Conservation (phyloP, 2,888 invertebrate genomes). For the Malacosoma neustria region DNA sequence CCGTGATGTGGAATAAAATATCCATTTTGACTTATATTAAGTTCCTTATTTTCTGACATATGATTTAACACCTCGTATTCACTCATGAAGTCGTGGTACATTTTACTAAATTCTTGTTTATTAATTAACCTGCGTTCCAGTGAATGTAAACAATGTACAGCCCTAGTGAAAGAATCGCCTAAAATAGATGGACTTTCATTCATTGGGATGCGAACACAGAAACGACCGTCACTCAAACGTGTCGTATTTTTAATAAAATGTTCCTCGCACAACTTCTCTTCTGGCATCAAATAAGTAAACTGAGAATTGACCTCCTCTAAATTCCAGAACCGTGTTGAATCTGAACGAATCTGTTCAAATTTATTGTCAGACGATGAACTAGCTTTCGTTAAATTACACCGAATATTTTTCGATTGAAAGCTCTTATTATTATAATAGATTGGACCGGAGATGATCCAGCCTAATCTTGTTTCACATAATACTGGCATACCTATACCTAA, state of each 20-base stretch:
- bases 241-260: constrained; percentile 18
- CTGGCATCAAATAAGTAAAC: constrained; percentile 6
- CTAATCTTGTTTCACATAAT: constrained; percentile 9
- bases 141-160: constrained; percentile 12
- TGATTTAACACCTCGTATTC: constrained; percentile 16
- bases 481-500: constrained; percentile 4
- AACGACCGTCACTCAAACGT: constrained; percentile 16
- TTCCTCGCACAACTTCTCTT: constrained; percentile 17
- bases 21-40: not conserved
- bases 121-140: constrained; percentile 10
- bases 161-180: constrained; percentile 16
- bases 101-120: constrained; percentile 5
- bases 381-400: constrained; percentile 6
- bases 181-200: constrained; percentile 10
- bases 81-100: no score
- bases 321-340: constrained; percentile 11
- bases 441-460: constrained; percentile 11
- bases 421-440: not conserved
- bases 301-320: constrained; percentile 11
- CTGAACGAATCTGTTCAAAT: constrained; percentile 1
- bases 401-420: constrained; percentile 3
- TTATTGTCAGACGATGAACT: constrained; percentile 1
- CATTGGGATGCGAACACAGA: constrained; percentile 16
- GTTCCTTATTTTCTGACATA: constrained; percentile 10
- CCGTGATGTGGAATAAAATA: constrained; percentile 16